A percentile compares a stretch with the other conserved stretches of the same genome.
Conservation (phyloP, 2,888 invertebrate genomes). For the Andrena flavipes region DNA sequence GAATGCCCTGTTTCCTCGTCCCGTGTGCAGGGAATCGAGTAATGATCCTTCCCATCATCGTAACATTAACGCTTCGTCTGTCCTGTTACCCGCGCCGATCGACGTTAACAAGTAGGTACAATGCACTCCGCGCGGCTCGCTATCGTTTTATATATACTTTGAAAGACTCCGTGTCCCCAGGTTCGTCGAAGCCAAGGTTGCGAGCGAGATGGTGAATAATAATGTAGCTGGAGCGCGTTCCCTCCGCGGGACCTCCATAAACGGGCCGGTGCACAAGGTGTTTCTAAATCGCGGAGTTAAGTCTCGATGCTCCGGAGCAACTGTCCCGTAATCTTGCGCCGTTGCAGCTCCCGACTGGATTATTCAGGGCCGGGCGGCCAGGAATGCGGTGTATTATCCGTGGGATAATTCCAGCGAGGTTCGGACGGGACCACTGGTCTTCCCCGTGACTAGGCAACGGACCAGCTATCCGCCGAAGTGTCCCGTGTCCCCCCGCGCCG, state of each 20-base stretch:
- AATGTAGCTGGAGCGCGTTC: constrained; percentile 23
- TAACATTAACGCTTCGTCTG: not conserved
- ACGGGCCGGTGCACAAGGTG: constrained; percentile 46
- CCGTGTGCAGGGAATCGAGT: constrained; percentile 14
- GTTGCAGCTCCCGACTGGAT: not conserved
- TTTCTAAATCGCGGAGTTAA: constrained; percentile 41
- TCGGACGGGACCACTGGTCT: too few relatives aligned
- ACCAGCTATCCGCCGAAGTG: not conserved
- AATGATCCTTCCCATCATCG: not conserved
- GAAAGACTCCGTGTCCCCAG: not conserved
- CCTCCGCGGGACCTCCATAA: constrained; percentile 55
- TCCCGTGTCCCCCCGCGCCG: too few relatives aligned
- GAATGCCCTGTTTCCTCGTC: not conserved
- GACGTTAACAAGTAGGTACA: too few relatives aligned
- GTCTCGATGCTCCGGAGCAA: constrained; percentile 1
- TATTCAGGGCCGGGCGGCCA: not conserved
- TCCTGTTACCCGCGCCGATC: too few relatives aligned
- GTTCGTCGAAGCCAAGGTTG: not conserved
- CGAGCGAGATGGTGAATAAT: not conserved
- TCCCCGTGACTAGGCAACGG: not conserved
- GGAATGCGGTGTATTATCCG: too few relatives aligned
- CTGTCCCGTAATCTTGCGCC: constrained; percentile 26
- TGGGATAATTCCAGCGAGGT: too few relatives aligned
- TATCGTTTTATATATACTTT: too few relatives aligned
- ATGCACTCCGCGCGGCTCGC: too few relatives aligned